A percentile compares a stretch with the other conserved stretches of the same genome.
These are phyloP conservation scores for Xylota segnis DNA, from an alignment of 2,888 invertebrate species.

Conservation along the genomic window DNA sequence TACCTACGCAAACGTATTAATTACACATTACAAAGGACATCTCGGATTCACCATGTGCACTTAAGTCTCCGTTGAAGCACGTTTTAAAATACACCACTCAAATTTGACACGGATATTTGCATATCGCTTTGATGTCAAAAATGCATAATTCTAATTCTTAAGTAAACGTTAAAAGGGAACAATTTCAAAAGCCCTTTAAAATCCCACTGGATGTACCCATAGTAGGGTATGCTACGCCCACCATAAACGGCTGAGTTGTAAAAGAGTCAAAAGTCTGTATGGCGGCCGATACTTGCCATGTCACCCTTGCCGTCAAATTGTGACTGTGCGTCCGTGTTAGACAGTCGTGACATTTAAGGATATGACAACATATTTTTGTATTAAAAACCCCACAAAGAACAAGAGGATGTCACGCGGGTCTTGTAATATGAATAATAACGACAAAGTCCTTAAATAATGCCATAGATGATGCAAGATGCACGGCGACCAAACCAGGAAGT, in stretches of 20 bases:
- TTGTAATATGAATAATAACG: conserved; percentile 67
- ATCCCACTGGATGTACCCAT: conserved; percentile 26
- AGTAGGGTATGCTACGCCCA: conserved; percentile 48
- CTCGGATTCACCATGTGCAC: conserved; percentile 24
- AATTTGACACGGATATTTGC: conserved; percentile 78
- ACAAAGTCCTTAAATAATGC: conserved; percentile 30
- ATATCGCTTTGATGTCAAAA: conserved; percentile 78
- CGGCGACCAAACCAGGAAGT: conserved; percentile 57
- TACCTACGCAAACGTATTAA: conserved; percentile 53
- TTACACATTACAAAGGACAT: conserved; percentile 68
- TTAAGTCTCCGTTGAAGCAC: conserved; percentile 61
- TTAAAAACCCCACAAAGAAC: conserved; percentile 45
- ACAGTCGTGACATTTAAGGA: conserved; percentile 69
- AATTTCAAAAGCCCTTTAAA: conserved; percentile 63
- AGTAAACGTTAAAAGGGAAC: conserved; percentile 71
- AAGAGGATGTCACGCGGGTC: conserved; percentile 73
- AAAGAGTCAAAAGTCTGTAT: conserved; percentile 39
- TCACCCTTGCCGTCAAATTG: conserved; percentile 59
- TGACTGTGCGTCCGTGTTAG: conserved; percentile 7
- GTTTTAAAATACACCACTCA: conserved; percentile 60
- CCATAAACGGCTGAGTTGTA: conserved; percentile 57
- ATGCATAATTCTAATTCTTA: conserved; percentile 76
- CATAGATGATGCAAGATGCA: conserved; percentile 58
- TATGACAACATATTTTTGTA: conserved; percentile 69
- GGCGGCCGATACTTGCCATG: conserved; percentile 52